phyloP scores from a whole-genome alignment of 2,797 vertebrate species.

The Channa striata region DNA sequence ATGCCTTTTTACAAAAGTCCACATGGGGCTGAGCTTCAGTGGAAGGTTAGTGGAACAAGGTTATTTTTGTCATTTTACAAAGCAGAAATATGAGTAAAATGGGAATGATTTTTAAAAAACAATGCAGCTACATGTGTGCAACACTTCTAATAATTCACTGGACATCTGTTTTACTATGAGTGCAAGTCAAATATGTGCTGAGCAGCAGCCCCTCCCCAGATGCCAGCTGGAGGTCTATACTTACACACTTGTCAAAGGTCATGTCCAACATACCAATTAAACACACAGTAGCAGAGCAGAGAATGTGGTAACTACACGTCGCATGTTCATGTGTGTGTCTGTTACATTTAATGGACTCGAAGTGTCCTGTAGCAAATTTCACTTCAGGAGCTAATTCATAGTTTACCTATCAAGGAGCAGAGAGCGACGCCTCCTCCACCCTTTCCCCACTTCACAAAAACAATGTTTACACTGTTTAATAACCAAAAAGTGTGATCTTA shows the following conservation, averaged over 20 bases:
- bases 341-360: slow-evolving; percentile 45
- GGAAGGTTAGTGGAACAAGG: neutral
- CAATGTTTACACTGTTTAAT: slow-evolving; percentile 6
- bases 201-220: slow-evolving; percentile 28
- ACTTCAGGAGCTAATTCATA: slow-evolving; percentile 39
- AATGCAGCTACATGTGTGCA: neutral
- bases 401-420: slow-evolving; percentile 21
- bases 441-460: slow-evolving; percentile 23
- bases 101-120: neutral
- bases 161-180: slow-evolving; percentile 29
- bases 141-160: neutral
- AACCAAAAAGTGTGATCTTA: neutral
- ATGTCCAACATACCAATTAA: slow-evolving; percentile 62
- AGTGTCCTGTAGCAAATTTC: slow-evolving; percentile 35
- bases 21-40: neutral
- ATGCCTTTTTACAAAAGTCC: neutral
- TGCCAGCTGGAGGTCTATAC: slow-evolving; percentile 34
- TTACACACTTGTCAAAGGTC: slow-evolving; percentile 60
- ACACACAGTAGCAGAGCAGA: slow-evolving; percentile 45
- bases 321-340: slow-evolving; percentile 25
- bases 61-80: neutral
- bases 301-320: slow-evolving; percentile 35
- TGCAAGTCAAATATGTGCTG: slow-evolving; percentile 35
- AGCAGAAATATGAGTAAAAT: slow-evolving; percentile 3
- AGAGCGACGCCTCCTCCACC: slow-evolving; percentile 10